These are phyloP conservation scores for Drosophila pandora DNA, from an alignment of 1,140 invertebrate species.

Conservation along the genomic window DNA sequence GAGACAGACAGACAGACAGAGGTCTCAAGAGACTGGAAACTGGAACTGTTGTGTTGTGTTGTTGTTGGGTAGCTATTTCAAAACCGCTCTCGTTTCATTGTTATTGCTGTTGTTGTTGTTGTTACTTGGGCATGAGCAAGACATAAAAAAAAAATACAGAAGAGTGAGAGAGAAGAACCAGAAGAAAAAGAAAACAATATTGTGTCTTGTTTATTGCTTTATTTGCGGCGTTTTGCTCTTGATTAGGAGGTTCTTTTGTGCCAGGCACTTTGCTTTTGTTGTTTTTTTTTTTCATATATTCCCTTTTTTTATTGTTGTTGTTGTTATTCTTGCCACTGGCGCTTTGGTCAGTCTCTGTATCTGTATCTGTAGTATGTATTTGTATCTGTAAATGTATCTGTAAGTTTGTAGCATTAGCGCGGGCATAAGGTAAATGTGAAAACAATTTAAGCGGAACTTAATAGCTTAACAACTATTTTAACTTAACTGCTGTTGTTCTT, in stretches of 20 bases:
- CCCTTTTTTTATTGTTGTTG: slow-evolving; percentile 17
- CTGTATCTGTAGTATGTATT: slow-evolving; percentile 14
- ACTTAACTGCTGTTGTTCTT: slow-evolving; percentile 39
- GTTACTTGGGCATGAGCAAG: slow-evolving; percentile 22
- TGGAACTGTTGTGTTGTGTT: slow-evolving; percentile 24
- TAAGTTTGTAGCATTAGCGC: slow-evolving; percentile 42
- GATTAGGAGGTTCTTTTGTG: slow-evolving; percentile 81
- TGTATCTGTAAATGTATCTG: slow-evolving; percentile 13
- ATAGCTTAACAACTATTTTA: slow-evolving; percentile 79
- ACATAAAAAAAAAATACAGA: slow-evolving; percentile 10
- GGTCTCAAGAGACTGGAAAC: slow-evolving; percentile 26
- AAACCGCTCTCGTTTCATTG: slow-evolving; percentile 62
- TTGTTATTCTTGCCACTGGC: slow-evolving; percentile 42
- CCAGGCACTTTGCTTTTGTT: slow-evolving; percentile 65
- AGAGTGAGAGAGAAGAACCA: slow-evolving; percentile 1
- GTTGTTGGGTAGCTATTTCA: slow-evolving; percentile 36
- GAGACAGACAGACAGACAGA: background rate
- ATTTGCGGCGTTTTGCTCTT: slow-evolving; percentile 79
- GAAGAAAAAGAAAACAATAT: slow-evolving; percentile 63
- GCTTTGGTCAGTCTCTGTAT: slow-evolving; percentile 29
- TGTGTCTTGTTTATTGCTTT: slow-evolving; percentile 81
- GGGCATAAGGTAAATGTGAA: slow-evolving; percentile 70
- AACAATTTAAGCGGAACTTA: slow-evolving; percentile 80
- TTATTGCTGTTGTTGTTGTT: slow-evolving; percentile 53
- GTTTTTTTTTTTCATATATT: slow-evolving; percentile 15